phyloP scores from a whole-genome alignment of 2,888 invertebrate genomes.

The Microctonus hyperodae region DNA sequence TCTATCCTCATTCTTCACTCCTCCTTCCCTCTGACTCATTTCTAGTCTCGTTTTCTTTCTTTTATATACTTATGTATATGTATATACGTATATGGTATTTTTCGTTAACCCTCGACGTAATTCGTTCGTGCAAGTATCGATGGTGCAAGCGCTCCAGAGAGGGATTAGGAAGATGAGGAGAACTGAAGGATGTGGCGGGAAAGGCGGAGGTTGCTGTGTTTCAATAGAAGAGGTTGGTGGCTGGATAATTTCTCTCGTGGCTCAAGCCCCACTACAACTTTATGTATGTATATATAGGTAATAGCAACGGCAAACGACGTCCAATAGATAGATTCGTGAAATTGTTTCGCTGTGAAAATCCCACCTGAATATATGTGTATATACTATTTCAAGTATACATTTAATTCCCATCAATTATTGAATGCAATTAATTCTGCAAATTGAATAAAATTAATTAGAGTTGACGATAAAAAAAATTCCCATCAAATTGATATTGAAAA shows the following conservation, averaged over 20 bases:
- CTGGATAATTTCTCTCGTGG: constrained; percentile 41
- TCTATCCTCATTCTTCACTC: constrained; percentile 23
- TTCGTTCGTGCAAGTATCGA: constrained; percentile 44
- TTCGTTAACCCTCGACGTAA: constrained; percentile 14
- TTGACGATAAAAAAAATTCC: not conserved
- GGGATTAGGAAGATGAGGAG: constrained; percentile 56
- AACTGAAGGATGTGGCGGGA: constrained; percentile 38
- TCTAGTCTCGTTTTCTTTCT: constrained; percentile 29
- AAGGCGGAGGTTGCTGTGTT: not conserved
- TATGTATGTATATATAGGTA: not conserved
- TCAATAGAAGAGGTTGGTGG: not conserved
- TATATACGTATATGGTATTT: constrained; percentile 20
- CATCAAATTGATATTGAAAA: not conserved
- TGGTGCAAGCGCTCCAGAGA: constrained; percentile 41
- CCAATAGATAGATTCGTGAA: constrained; percentile 38
- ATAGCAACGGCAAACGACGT: constrained; percentile 20
- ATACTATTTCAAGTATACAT: not conserved
- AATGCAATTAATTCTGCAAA: constrained; percentile 7
- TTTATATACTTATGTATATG: not conserved
- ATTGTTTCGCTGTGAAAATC: constrained; percentile 37
- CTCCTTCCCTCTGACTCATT: constrained; percentile 12
- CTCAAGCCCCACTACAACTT: constrained; percentile 31
- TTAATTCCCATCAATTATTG: not conserved
- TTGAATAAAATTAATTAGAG: not conserved
- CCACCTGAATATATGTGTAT: not conserved